phyloP scores from a whole-genome alignment of 2,888 invertebrate genomes.

The Oscheius onirici region DNA sequence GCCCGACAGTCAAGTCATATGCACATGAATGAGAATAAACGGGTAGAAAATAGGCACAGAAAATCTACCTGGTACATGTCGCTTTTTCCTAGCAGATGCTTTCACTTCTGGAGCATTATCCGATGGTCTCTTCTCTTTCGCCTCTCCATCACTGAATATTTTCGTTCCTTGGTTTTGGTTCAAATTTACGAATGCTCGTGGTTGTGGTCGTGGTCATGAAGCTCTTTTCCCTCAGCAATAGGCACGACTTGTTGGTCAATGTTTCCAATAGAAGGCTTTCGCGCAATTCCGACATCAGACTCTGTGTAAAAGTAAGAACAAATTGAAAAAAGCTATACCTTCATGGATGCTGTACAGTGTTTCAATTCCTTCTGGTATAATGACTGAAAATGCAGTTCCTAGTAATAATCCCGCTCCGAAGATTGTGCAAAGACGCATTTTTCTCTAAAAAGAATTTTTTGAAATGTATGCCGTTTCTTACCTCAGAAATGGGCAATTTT shows the following conservation, averaged over 20 bases:
- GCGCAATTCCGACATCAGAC: not conserved
- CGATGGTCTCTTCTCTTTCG: not conserved
- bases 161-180: too few relatives aligned
- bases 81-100: not conserved
- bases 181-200: not conserved
- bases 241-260: constrained; percentile 9
- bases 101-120: not conserved
- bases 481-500: constrained; percentile 93
- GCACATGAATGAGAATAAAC: not conserved
- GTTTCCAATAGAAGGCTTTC: not conserved
- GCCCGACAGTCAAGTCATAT: too few relatives aligned
- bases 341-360: constrained; percentile 67
- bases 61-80: constrained; percentile 2
- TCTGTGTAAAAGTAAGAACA: not conserved
- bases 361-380: constrained; percentile 97
- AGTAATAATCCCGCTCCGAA: constrained; percentile 96
- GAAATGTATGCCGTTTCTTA: constrained; percentile 74
- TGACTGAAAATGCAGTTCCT: constrained; percentile 95
- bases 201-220: too few relatives aligned
- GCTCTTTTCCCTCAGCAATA: not conserved
- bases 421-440: constrained; percentile 89
- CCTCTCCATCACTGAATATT: not conserved
- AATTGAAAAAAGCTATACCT: not conserved
- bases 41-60: not conserved
- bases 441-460: constrained; percentile 79